Base-by-base conservation (phyloP, 1,140 invertebrate species). In the Micrasema longulum region DNA sequence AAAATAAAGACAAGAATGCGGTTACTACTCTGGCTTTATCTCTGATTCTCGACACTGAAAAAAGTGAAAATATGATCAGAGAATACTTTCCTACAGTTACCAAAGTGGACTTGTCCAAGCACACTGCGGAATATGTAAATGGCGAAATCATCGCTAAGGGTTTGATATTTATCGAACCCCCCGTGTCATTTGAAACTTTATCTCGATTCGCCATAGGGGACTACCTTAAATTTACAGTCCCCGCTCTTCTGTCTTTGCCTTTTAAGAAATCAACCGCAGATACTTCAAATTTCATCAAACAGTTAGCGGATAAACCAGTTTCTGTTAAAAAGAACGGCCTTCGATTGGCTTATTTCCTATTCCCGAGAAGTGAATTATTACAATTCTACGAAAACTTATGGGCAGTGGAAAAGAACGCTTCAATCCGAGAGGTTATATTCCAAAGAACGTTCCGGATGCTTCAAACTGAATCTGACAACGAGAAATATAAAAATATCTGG, bases 141-240 rank as follows among this genome's bases (percentile, higher is more conserved):
- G 65, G 60, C 11, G 53, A 71, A 53, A 20, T 67, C 36, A 23
- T 74, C 6, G 18, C 50, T 5, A 26, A 48, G n/a, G 36, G 20
- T 1, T 48, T 72, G 1, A 66, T 48, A 45, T 41, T 36, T 31
- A 53, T 75, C 12, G 72, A 72, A 43, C 73, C 73, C 10, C 73
- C 73, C 0, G 23, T 72, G 22, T 57, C 69, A 1, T 75, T 45
- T 18, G 57, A 69, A 16, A 36, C 35, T 9, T 16, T 72, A n/a
- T 57, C 10, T 7, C 3, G 14, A 9, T 75, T 63, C 50, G 43
- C 65, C 1, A 69, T 72, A 65, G 69, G 60, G 12, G 73, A 75
- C 60, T 75, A 69, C 41, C 60, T 75, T 1, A 75, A 75, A 65
- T 75, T 75, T 35, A 47, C 35, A 41, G 16, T 75, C 2, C 57